Evolutionary conservation across 2,888 invertebrate genomes (phyloP).

Genomic region (Amphipoea lucens): DNA sequence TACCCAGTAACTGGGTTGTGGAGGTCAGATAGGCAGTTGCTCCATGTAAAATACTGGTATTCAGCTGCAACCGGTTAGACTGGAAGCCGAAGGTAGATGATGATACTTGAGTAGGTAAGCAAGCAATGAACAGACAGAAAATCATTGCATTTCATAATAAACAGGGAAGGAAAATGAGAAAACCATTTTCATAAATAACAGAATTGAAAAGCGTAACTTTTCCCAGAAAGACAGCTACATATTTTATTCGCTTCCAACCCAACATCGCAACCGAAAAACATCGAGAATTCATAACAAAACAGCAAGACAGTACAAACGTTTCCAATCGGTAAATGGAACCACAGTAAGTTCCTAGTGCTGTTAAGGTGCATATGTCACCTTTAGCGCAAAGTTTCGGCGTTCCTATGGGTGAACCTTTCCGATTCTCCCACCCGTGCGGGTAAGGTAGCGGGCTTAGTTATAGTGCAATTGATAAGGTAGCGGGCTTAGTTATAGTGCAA

Average conservation of each 20-base stretch:
- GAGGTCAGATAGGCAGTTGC: too few relatives aligned
- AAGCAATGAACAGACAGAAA: not conserved
- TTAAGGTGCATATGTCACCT: slow-evolving; percentile 76
- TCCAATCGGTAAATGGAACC: slow-evolving; percentile 67
- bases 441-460: slow-evolving; percentile 37
- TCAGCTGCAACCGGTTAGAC: too few relatives aligned
- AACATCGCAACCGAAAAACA: not conserved
- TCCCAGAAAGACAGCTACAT: not conserved
- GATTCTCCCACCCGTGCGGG: not conserved
- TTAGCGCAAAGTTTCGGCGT: slow-evolving; percentile 69
- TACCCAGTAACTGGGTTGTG: too few relatives aligned
- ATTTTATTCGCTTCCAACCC: slow-evolving; percentile 2
- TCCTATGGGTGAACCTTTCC: slow-evolving; percentile 56
- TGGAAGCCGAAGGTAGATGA: too few relatives aligned
- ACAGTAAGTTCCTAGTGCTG: slow-evolving; percentile 66
- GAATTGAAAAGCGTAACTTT: not conserved
- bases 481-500: too few relatives aligned
- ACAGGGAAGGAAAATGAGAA: not conserved
- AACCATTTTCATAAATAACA: not conserved
- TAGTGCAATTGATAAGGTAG: not conserved
- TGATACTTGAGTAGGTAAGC: not conserved
- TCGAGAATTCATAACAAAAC: slow-evolving; percentile 26
- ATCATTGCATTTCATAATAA: not conserved
- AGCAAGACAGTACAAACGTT: slow-evolving; percentile 30
- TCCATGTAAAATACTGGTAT: too few relatives aligned